phyloP scores from a whole-genome alignment of 2,888 invertebrate genomes.

The Pherbina coryleti region DNA sequence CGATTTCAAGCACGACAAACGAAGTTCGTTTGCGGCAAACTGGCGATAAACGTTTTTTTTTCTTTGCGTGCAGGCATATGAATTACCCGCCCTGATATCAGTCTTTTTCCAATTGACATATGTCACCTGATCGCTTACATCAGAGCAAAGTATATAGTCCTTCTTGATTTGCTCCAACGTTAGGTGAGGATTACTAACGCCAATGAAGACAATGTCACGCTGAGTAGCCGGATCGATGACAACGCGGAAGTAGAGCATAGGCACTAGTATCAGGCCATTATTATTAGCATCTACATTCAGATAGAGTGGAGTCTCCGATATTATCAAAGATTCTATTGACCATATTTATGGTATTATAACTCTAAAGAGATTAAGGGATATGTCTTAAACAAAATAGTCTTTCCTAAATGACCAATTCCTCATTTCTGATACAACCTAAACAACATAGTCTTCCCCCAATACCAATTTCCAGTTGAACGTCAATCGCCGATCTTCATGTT shows the following conservation, averaged over 20 bases:
- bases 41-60: no score
- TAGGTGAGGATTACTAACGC: conserved; percentile 69
- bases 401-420: no score
- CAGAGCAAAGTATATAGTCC: conserved; percentile 62
- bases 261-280: conserved; percentile 71
- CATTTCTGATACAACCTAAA: no score
- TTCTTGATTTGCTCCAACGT: conserved; percentile 57
- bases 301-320: conserved; percentile 65
- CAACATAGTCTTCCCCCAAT: no score
- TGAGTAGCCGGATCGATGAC: conserved; percentile 70
- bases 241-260: conserved; percentile 74
- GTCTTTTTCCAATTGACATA: conserved; percentile 62
- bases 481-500: no score
- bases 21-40: no score
- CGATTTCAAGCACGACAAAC: no score
- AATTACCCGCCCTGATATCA: conserved; percentile 61
- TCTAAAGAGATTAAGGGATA: no score
- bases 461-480: no score
- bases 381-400: no score
- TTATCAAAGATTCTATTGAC: no score
- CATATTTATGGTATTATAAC: no score
- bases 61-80: conserved; percentile 67
- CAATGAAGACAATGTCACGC: conserved; percentile 72
- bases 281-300: conserved; percentile 63
- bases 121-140: conserved; percentile 60